Percentiles rank a stretch among this genome's conserved stretches.
phyloP scores from a whole-genome alignment of 2,888 invertebrate genomes.

The Coleophora deauratella region DNA sequence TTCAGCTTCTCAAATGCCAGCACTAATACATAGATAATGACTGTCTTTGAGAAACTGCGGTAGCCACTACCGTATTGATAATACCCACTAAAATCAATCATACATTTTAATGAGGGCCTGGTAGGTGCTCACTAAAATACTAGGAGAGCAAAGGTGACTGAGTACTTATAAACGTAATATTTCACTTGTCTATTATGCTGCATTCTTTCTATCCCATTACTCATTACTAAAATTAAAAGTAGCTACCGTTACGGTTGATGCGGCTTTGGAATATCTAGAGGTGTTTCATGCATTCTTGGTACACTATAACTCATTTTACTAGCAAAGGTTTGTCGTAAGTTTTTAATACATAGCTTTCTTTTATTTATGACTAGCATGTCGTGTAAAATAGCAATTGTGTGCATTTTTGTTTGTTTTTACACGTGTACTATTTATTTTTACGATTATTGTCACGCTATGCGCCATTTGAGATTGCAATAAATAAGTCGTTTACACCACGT shows the following conservation, averaged over 20 bases:
- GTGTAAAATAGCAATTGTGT: background rate
- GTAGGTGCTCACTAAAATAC: conserved; percentile 29
- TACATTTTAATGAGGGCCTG: conserved; percentile 41
- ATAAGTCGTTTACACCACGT: too few species aligned
- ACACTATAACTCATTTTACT: background rate
- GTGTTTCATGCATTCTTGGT: background rate
- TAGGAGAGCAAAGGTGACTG: conserved; percentile 24
- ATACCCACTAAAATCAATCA: conserved; percentile 53
- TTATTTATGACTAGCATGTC: conserved; percentile 4
- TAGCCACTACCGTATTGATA: conserved; percentile 57
- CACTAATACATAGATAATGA: conserved; percentile 13
- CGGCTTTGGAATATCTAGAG: conserved; percentile 28
- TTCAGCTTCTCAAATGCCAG: conserved; percentile 7
- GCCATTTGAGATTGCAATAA: background rate
- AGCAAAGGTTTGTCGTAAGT: background rate
- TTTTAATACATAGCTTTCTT: background rate
- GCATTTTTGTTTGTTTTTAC: background rate
- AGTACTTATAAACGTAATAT: conserved; percentile 16
- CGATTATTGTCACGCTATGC: background rate
- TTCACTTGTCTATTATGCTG: conserved; percentile 43
- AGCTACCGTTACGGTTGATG: conserved; percentile 47
- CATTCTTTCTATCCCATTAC: conserved; percentile 54
- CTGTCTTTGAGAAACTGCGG: conserved; percentile 29
- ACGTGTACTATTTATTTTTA: conserved; percentile 1
- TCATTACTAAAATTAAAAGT: conserved; percentile 63